Percentiles rank a stretch among this genome's conserved stretches.
Conservation (phyloP, 2,888 invertebrate species). For the Creontiades dilutus region DNA sequence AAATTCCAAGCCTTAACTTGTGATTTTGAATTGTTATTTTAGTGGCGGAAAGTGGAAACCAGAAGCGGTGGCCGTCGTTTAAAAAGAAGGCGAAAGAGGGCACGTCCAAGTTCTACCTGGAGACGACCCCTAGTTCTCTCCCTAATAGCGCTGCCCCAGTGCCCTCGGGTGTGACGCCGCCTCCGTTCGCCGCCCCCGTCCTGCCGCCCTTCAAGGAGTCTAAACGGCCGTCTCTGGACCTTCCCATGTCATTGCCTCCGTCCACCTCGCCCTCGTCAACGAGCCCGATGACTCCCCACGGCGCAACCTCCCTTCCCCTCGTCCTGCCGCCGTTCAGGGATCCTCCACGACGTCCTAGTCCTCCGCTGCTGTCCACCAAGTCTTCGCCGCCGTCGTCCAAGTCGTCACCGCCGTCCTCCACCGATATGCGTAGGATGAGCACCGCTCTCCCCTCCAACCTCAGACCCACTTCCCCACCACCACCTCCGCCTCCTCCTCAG, state of each 20-base stretch:
- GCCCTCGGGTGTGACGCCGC: not conserved
- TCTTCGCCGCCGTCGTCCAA: not conserved
- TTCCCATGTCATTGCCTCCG: not conserved
- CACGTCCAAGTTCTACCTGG: constrained; percentile 78
- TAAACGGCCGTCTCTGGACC: constrained; percentile 46
- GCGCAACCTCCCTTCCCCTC: constrained; percentile 52
- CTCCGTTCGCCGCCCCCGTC: constrained; percentile 9
- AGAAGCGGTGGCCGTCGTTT: constrained; percentile 76
- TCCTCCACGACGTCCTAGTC: constrained; percentile 23
- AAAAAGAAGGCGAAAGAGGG: constrained; percentile 75
- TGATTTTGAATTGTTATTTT: not conserved
- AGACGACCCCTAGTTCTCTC: constrained; percentile 43
- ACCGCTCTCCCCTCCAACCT: constrained; percentile 29
- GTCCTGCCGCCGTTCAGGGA: constrained; percentile 53
- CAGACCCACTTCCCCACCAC: constrained; percentile 77
- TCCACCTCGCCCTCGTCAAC: constrained; percentile 24
- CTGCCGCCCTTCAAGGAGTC: constrained; percentile 44
- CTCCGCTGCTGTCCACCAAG: constrained; percentile 3
- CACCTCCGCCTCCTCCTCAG: constrained; percentile 78
- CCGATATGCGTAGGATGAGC: constrained; percentile 61
- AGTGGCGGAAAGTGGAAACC: constrained; percentile 53
- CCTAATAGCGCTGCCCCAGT: not conserved
- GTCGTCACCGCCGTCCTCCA: constrained; percentile 48
- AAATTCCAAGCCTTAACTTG: too few relatives aligned
- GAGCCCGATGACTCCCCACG: not conserved